Percentiles rank a stretch among this genome's conserved stretches.
Conservation (phyloP, 1,140 invertebrate species). For the Daktulosphaira vitifoliae region DNA sequence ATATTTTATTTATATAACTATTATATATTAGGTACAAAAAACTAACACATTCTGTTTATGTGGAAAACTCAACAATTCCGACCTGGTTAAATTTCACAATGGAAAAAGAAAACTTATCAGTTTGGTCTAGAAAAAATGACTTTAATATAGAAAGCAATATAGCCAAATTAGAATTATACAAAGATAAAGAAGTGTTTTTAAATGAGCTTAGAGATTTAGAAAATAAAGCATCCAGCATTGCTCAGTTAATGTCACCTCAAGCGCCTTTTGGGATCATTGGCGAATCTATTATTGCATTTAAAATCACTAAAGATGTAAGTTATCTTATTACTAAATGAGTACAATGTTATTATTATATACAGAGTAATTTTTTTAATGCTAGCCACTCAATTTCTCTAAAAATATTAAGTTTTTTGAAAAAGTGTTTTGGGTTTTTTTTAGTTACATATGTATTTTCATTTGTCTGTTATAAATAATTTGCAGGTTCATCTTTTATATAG, state of each 20-base stretch:
- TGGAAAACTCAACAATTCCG: constrained; percentile 51
- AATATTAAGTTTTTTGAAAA: too few relatives aligned
- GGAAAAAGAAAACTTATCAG: constrained; percentile 59
- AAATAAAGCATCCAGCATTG: constrained; percentile 2
- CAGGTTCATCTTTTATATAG: too few relatives aligned
- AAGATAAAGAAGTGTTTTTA: constrained; percentile 6
- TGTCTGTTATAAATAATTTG: constrained; percentile 49
- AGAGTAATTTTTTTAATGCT: too few relatives aligned
- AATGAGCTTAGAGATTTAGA: background rate
- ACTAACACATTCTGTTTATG: constrained; percentile 51
- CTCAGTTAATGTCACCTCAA: background rate
- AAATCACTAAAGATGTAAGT: constrained; percentile 17
- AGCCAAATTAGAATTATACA: constrained; percentile 16
- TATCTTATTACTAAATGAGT: too few relatives aligned
- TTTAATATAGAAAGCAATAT: constrained; percentile 53
- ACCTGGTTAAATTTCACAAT: constrained; percentile 68
- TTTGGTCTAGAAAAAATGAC: constrained; percentile 71
- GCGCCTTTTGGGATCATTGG: background rate
- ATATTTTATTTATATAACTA: too few relatives aligned
- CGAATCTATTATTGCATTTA: constrained; percentile 10
- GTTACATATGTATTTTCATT: too few relatives aligned
- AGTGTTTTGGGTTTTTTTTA: too few relatives aligned
- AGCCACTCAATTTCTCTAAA: too few relatives aligned
- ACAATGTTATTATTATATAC: too few relatives aligned
- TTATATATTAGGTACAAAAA: constrained; percentile 63